Evolutionary conservation across 64 coral and sea anemone genomes (phyloP).

Genomic region (Stylophora pistillata): DNA sequence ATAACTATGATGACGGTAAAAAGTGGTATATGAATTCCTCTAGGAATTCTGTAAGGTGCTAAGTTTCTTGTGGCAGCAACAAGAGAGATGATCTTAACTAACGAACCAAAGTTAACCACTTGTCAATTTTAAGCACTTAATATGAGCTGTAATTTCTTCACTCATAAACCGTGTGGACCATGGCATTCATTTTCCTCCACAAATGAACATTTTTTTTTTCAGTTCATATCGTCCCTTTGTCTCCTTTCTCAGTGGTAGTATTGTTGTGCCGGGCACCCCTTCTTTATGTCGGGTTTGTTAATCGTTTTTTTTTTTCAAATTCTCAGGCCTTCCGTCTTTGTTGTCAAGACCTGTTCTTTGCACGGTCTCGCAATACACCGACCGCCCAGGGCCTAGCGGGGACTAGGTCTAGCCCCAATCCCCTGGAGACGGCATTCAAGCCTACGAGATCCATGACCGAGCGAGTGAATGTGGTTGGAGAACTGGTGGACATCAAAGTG

Average conservation of each 20-base stretch:
- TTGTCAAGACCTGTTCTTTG: constrained; percentile 98
- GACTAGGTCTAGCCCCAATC: constrained; percentile 45
- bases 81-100: too few relatives aligned
- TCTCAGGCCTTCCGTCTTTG: constrained; percentile 85
- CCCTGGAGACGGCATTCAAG: constrained; percentile 79
- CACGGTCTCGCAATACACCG: constrained; percentile 71
- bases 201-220: neutral
- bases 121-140: too few relatives aligned
- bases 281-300: too few relatives aligned
- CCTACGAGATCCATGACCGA: constrained; percentile 69
- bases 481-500: constrained; percentile 98
- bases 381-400: constrained; percentile 49
- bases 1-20: too few relatives aligned
- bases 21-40: too few relatives aligned
- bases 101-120: too few relatives aligned
- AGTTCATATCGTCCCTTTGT: neutral
- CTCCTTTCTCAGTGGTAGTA: neutral
- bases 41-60: too few relatives aligned
- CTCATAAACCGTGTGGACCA: too few relatives aligned
- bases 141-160: too few relatives aligned
- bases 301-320: neutral
- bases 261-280: too few relatives aligned
- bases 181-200: too few relatives aligned
- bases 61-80: too few relatives aligned
- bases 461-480: constrained; percentile 89